Base-by-base conservation (phyloP, 2,888 invertebrate species). In the Pammene aurita region DNA sequence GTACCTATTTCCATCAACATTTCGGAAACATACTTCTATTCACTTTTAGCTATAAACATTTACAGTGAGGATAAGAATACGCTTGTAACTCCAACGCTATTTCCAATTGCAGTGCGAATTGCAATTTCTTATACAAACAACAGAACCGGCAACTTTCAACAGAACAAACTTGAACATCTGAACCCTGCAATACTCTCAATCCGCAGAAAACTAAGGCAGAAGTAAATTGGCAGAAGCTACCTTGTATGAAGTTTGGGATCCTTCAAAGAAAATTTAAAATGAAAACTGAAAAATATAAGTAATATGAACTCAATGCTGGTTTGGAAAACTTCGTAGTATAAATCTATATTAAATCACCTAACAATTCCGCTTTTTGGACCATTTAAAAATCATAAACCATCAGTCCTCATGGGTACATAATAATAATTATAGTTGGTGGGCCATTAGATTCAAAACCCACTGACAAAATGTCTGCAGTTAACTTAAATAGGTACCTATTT, bases 91-190 rank as follows among this genome's bases (percentile, higher is more conserved):
- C 34, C 44, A 44, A 26, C 50, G 16, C 9, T 13, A 38, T 18
- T 61, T 46, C 50, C 50, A 13, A 48, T 18, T 38, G 38, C 50
- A 50, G n/a, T 50, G 35, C 16, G 38, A 60, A 60, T 13, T 7
- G 11, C 35, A 60, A 48, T 46, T 60, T 60, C 35, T 48, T 60
- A 48, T 11, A 48, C 34, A 60, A 60, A 48, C 46, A 60, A 46
- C 61, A 61, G 18, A 38, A 61, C 13, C 18, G 16, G 5, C n/a
- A 61, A 61, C 38, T 61, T 48, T 48, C 16, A 61, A 16, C 34
- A 38, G 10, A 58, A 61, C 16, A 61, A 61, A 61, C 61, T 61
- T 38, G 7, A 50, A 61, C 61, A 50, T 35, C 61, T 61, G 18
- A 61, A 50, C 61, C 16, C 38, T 38, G 13, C 38, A 14, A 61